Base-by-base conservation (phyloP, 2,888 invertebrate genomes). In the Horisme vitalbata region DNA sequence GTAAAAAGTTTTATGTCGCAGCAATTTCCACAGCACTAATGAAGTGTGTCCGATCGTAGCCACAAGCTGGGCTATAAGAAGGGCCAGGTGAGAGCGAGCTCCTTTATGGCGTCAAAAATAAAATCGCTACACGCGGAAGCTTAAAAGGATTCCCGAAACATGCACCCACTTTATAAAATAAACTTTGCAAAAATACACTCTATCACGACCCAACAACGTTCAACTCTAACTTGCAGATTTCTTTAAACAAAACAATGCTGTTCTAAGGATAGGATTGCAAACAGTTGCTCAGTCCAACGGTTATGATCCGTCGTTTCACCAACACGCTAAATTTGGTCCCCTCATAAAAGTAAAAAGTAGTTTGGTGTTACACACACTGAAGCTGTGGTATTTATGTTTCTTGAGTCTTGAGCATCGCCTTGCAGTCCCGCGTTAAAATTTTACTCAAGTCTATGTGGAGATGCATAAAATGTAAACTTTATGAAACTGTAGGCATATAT, bases 241-340 rank as follows among this genome's bases (percentile, higher is more conserved):
- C 48, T 63, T 65, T 52, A 66, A 74, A 68, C 68, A 69, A 73
- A 78, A 80, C 76, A 75, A 68, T 66, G 69, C 67, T 66, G 72
- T 73, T 76, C 75, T 74, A 75, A 73, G 71, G 68, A 79, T 73
- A 71, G 79, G 72, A 76, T 78, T 75, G 79, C 83, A 79, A 83
- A 81, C 79, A 81, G 81, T 86, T 78, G 77, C 75, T 80, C 76
- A 78, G 79, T 79, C 83, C 84, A 75, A 84, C 75, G 79, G 84
- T 83, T 85, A 85, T 85, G 83, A 81, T 81, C 77, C 71, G 74
- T 75, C 77, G 77, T 86, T 85, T 79, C 76, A 82, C 73, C 78
- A 77, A 79, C 82, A 82, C 79, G 76, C 83, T 75, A 82, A 84
- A 85, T 84, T 85, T 83, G 78, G 79, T 78, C 69, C 76, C 70